These are phyloP conservation scores for Strix aluco DNA, from an alignment of 2,113 vertebrate species.

Conservation along the genomic window DNA sequence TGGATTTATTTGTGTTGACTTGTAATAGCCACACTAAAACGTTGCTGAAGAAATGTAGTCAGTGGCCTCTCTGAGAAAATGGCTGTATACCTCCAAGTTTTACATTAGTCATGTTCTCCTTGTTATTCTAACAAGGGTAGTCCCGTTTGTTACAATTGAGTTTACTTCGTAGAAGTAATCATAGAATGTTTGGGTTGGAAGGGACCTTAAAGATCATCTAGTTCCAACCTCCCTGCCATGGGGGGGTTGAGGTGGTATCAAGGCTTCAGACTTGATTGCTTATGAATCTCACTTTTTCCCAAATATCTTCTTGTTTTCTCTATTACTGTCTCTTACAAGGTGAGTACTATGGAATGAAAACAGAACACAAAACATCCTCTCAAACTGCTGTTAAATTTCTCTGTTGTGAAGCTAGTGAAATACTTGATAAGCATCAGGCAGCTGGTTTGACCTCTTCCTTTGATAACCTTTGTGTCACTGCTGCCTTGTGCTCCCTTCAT, in stretches of 20 bases:
- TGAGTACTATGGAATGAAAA: background rate
- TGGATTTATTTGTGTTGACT: background rate
- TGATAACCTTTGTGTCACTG: background rate
- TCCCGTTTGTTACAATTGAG: accelerated
- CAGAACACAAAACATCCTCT: background rate
- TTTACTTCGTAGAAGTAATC: background rate
- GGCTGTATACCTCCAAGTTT: background rate
- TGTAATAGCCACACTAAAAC: background rate
- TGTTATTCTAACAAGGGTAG: background rate
- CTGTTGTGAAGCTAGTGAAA: background rate
- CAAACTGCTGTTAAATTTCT: background rate
- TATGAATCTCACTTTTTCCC: background rate
- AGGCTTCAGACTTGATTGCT: background rate
- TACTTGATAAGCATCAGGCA: background rate
- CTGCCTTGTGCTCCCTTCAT: background rate
- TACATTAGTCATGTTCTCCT: background rate
- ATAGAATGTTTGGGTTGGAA: no score
- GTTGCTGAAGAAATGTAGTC: background rate
- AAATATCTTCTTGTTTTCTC: background rate
- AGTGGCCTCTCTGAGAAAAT: background rate
- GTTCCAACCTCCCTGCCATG: no score
- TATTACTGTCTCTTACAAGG: background rate
- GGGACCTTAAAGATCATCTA: no score
- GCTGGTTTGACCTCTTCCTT: background rate
- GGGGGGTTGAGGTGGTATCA: background rate